Conservation (phyloP, 1,140 invertebrate species). For the Trichoplusia ni region DNA sequence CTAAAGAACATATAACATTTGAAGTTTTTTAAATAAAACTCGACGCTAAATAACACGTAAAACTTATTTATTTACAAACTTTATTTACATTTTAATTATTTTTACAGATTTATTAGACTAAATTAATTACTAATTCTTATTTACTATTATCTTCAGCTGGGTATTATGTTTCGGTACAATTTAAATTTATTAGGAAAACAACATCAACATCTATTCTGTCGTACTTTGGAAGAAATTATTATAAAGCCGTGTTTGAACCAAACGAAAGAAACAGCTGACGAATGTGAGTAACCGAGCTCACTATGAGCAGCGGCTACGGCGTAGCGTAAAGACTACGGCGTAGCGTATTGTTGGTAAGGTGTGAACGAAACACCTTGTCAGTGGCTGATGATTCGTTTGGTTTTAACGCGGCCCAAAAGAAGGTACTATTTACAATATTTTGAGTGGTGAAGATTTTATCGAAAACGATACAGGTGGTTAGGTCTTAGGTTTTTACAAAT, state of each 20-base stretch:
- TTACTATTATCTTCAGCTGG: constrained; percentile 17
- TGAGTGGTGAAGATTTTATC: background rate
- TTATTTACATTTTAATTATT: constrained; percentile 52
- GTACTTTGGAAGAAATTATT: constrained; percentile 17
- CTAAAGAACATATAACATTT: too few relatives aligned
- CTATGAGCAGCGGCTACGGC: too few relatives aligned
- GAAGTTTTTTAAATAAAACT: constrained; percentile 27
- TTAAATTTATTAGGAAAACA: constrained; percentile 28
- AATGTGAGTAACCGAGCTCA: too few relatives aligned
- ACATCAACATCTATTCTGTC: constrained; percentile 7
- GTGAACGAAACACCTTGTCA: too few relatives aligned
- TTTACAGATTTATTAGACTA: constrained; percentile 26
- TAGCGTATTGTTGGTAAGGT: too few relatives aligned
- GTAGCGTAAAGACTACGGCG: too few relatives aligned
- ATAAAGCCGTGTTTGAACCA: too few relatives aligned
- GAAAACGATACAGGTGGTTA: background rate
- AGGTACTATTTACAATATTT: constrained; percentile 9
- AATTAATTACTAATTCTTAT: constrained; percentile 11
- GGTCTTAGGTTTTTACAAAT: background rate
- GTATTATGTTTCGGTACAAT: constrained; percentile 24
- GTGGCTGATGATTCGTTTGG: too few relatives aligned
- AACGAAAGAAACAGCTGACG: too few relatives aligned
- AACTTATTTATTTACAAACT: constrained; percentile 74
- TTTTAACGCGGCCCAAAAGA: too few relatives aligned
- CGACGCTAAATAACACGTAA: constrained; percentile 59